Evolutionary conservation across 2,797 vertebrate species (phyloP).

Genomic region (Gastrophryne carolinensis): DNA sequence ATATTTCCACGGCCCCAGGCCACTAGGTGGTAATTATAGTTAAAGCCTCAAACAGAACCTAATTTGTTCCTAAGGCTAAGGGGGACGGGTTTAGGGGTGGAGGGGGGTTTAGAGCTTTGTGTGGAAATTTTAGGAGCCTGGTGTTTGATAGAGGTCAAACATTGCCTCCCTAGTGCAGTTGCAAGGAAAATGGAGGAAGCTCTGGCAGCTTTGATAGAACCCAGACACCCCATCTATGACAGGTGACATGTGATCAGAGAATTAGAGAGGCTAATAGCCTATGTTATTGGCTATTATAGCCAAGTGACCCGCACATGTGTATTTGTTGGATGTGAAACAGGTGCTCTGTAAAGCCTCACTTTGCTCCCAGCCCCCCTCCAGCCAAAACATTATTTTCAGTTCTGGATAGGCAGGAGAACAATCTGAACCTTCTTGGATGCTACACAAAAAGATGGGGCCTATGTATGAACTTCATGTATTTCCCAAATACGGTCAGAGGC

Average conservation of each 20-base stretch:
- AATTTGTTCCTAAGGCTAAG: slow-evolving; percentile 44
- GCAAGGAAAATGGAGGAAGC: neutral
- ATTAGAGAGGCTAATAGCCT: slow-evolving; percentile 20
- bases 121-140: slow-evolving; percentile 26
- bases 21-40: slow-evolving; percentile 47
- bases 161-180: neutral
- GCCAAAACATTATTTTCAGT: neutral
- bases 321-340: slow-evolving; percentile 14
- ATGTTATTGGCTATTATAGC: slow-evolving; percentile 14
- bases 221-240: slow-evolving; percentile 18
- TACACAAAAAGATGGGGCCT: too few species aligned
- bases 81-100: neutral
- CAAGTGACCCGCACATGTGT: neutral
- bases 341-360: slow-evolving; percentile 3
- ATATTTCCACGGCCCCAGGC: slow-evolving; percentile 53
- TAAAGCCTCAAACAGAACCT: slow-evolving; percentile 49
- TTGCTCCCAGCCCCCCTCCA: neutral
- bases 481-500: too few species aligned
- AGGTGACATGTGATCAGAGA: slow-evolving; percentile 38
- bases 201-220: slow-evolving; percentile 11
- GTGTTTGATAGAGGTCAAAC: slow-evolving; percentile 6
- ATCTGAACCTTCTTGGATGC: too few species aligned
- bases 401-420: neutral
- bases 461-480: too few species aligned
- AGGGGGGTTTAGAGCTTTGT: neutral